Conservation (phyloP, 2,113 vertebrate species). For the Hydrolagus affinis region DNA sequence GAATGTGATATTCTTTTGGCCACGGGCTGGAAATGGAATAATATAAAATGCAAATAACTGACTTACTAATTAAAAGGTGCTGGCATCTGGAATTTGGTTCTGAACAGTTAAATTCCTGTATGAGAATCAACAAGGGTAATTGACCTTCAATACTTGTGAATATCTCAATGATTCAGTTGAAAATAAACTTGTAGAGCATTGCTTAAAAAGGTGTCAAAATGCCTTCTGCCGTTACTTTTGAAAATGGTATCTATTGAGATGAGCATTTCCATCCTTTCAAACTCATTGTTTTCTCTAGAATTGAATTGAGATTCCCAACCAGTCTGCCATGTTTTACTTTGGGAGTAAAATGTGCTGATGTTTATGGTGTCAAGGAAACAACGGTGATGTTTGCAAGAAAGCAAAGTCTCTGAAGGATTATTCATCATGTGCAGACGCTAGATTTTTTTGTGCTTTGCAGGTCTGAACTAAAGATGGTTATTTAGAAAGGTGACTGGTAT, state of each 20-base stretch:
- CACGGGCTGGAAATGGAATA: neutral
- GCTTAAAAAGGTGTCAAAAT: constrained; percentile 47
- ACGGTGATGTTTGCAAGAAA: neutral
- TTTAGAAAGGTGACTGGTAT: too few relatives aligned
- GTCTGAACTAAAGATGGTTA: too few relatives aligned
- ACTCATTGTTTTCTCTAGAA: neutral
- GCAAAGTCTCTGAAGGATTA: too few relatives aligned
- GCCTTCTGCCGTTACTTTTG: constrained; percentile 49
- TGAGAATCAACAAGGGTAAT: neutral
- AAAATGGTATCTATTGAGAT: too few relatives aligned
- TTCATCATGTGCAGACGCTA: too few relatives aligned
- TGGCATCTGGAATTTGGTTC: neutral
- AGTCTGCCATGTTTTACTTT: neutral
- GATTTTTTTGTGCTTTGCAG: too few relatives aligned
- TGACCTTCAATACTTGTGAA: too few relatives aligned
- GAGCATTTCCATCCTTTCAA: neutral
- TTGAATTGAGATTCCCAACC: neutral
- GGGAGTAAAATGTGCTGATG: neutral
- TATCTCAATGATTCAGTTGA: too few relatives aligned
- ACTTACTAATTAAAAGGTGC: neutral
- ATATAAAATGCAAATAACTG: neutral
- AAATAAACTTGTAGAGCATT: too few relatives aligned
- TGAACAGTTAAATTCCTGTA: neutral
- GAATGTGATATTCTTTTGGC: neutral
- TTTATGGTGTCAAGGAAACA: neutral